Base-by-base conservation (phyloP, 2,113 vertebrate genomes). In the Osmerus eperlanus region DNA sequence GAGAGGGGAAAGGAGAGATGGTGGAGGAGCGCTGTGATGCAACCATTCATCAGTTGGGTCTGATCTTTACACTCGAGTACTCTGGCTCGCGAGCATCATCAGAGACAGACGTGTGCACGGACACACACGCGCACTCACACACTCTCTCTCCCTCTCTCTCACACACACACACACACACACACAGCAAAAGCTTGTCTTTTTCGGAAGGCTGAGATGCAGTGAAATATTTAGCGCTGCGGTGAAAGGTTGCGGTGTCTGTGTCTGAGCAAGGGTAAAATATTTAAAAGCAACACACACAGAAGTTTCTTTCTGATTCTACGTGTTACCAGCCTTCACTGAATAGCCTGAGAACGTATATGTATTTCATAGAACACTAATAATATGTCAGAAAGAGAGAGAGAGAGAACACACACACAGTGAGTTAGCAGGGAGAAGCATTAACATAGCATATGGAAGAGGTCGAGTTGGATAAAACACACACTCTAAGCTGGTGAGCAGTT, bases 341-440 rank as follows among this genome's bases (percentile, higher is more conserved):
- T 41, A 41, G 36, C 36, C 36, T 41, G 36, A 41, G 4, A 41
- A 41, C 6, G 36, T 8, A 41, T 6, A 32, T 4, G 53, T 18
- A 56, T 56, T 56, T 56, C 14, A 56, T 18, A 18, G n/a, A 15
- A 56, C 15, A 2, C 54, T 56, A 18, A 7, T 56, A n/a, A 56
- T n/a, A 56, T 18, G 54, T 21, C 14, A 53, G 56, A 74, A 54
- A 79, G 19, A 65, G 53, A 72, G 59, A 67, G 54, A 77, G 19
- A 83, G 59, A 68, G 53, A 80, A 63, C 68, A 47, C 1, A 11
- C 13, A 41, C 15, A 67, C 66, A 83, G 68, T 73, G 67, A 36
- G 54, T 21, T 8, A 70, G 58, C 29, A n/a, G 68, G 58, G 69
- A 63, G 36, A 41, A 41, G 23, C 23, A 41, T 41, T 41, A 41